Percentiles rank a stretch among this genome's conserved stretches.
Conservation (phyloP, 2,888 invertebrate genomes). For the Pimpla rufipes region DNA sequence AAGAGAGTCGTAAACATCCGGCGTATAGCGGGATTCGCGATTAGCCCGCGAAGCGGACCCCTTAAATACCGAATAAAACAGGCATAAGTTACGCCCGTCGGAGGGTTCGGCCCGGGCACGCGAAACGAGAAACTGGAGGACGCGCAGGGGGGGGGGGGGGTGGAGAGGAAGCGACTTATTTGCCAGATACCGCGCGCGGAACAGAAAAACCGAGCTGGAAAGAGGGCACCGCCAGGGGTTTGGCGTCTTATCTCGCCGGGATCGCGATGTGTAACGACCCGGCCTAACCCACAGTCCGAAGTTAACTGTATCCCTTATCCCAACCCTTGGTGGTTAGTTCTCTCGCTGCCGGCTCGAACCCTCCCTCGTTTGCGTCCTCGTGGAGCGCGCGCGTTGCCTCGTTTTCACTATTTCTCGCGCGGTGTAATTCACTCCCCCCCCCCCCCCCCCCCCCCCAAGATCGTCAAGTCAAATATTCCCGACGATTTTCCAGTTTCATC, state of each 20-base stretch:
- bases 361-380: constrained; percentile 1
- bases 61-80: constrained; percentile 60
- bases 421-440: constrained; percentile 47
- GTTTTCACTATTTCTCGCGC: constrained; percentile 27
- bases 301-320: constrained; percentile 40
- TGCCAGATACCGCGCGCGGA: constrained; percentile 25
- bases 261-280: constrained; percentile 59
- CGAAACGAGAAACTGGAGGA: constrained; percentile 15
- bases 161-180: constrained; percentile 35
- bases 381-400: not conserved
- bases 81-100: constrained; percentile 39
- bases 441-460: constrained; percentile 27
- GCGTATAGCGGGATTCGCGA: constrained; percentile 6
- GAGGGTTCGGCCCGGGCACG: constrained; percentile 27
- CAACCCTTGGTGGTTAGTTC: constrained; percentile 57
- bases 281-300: constrained; percentile 42
- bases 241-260: constrained; percentile 61
- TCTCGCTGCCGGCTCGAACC: constrained; percentile 31
- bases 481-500: constrained; percentile 10
- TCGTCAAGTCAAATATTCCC: constrained; percentile 17
- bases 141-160: not conserved
- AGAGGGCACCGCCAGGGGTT: constrained; percentile 54
- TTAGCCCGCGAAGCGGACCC: constrained; percentile 42
- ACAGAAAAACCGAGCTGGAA: constrained; percentile 43
- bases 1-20: constrained; percentile 30